Evolutionary conservation across 2,113 vertebrate species (phyloP).

Genomic region (Cryptoleucopteryx plumbea): DNA sequence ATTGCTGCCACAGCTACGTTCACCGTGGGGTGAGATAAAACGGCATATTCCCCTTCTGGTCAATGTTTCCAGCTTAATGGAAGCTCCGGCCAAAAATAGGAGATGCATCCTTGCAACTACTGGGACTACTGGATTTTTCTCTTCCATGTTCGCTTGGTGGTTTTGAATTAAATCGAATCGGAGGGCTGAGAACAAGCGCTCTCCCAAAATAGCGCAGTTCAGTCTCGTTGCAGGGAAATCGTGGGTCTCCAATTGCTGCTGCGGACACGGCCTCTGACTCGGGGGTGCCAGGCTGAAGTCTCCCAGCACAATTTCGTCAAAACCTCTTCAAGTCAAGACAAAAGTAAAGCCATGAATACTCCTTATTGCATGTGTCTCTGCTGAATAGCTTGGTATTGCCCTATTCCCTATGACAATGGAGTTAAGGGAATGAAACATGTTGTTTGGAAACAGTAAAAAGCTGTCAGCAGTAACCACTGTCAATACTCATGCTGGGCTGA

Average conservation of each 20-base stretch:
- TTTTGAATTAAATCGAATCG: not conserved
- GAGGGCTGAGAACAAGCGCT: not conserved
- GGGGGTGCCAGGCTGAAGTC: not conserved
- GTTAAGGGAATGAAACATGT: constrained; percentile 60
- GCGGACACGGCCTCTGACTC: not conserved
- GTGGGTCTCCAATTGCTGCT: not conserved
- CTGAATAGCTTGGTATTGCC: constrained; percentile 38
- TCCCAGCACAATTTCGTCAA: constrained; percentile 6
- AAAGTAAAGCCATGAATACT: constrained; percentile 6
- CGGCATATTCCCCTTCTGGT: not conserved
- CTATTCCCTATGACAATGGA: constrained; percentile 55
- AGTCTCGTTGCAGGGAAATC: not conserved
- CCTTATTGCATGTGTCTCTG: not conserved
- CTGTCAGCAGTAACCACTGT: constrained; percentile 58
- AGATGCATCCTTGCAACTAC: not conserved
- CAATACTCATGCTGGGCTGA: constrained; percentile 46
- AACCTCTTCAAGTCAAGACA: constrained; percentile 42
- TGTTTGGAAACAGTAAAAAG: constrained; percentile 61
- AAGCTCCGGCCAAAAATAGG: not conserved
- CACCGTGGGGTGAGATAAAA: not conserved
- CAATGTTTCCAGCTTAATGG: not conserved
- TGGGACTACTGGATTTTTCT: not conserved
- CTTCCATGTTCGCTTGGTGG: not conserved
- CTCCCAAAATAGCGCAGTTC: not conserved
- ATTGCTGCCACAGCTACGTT: not conserved